phyloP scores from a whole-genome alignment of 2,888 invertebrate genomes.

The Brenthis ino region DNA sequence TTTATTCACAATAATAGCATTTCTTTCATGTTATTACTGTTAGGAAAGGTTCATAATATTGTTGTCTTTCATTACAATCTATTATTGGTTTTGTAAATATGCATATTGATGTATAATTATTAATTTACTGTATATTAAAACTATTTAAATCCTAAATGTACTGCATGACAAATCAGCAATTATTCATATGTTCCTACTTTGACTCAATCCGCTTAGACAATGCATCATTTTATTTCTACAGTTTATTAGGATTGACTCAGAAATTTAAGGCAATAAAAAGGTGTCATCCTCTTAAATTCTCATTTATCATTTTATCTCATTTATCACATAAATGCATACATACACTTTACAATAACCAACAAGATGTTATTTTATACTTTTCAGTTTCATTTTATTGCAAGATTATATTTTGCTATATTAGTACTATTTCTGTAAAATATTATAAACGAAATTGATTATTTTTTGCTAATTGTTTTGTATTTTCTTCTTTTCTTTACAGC shows the following conservation, averaged over 20 bases:
- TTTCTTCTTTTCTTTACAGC: conserved; percentile 48
- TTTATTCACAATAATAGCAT: background rate
- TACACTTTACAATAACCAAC: too few species aligned
- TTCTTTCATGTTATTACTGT: too few species aligned
- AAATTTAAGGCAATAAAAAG: conserved; percentile 14
- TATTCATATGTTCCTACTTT: background rate
- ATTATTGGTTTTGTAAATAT: too few species aligned
- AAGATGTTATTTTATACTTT: too few species aligned
- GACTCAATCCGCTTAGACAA: background rate
- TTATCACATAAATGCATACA: background rate
- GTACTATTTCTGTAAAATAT: too few species aligned
- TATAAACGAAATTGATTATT: too few species aligned
- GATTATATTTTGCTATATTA: too few species aligned
- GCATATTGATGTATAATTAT: too few species aligned
- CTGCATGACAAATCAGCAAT: background rate
- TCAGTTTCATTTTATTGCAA: too few species aligned
- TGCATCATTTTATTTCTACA: conserved; percentile 6
- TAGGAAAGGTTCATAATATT: too few species aligned
- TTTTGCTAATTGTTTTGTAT: background rate
- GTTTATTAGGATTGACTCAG: conserved; percentile 15
- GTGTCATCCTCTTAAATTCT: conserved; percentile 1
- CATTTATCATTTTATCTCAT: background rate
- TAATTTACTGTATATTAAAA: too few species aligned
- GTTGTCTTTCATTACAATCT: too few species aligned
- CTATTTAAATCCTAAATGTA: conserved; percentile 1